Percentiles rank a stretch among this genome's conserved stretches.
Conservation (phyloP, 2,888 invertebrate species). For the Torymus aiolomorphi region DNA sequence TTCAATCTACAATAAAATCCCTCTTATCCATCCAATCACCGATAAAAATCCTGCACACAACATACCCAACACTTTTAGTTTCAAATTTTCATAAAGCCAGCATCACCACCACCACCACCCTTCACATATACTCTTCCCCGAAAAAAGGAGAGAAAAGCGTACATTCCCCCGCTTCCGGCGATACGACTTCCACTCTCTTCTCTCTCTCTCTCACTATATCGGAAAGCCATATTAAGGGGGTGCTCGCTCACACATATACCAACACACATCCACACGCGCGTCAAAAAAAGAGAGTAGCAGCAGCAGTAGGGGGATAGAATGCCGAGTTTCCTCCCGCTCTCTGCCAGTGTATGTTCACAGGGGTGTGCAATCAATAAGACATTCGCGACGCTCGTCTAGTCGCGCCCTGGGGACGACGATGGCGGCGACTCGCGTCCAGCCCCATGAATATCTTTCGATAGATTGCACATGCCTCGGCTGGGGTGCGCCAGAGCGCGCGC, state of each 20-base stretch:
- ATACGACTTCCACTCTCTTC: slow-evolving; percentile 33
- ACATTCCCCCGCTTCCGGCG: slow-evolving; percentile 19
- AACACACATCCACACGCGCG: slow-evolving; percentile 1
- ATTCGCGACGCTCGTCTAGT: slow-evolving; percentile 71
- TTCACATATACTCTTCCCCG: no score
- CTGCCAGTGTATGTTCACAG: background rate
- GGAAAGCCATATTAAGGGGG: no score
- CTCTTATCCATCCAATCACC: no score
- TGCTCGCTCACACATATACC: background rate
- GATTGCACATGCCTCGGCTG: slow-evolving; percentile 73
- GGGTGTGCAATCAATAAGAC: slow-evolving; percentile 74
- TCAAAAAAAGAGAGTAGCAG: background rate
- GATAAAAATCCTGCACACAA: no score
- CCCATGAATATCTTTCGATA: slow-evolving; percentile 76
- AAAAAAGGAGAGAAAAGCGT: no score
- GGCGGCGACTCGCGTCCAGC: slow-evolving; percentile 53
- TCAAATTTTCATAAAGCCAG: no score
- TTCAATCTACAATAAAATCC: no score
- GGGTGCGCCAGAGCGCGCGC: slow-evolving; percentile 65
- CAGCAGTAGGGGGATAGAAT: no score
- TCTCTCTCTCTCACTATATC: background rate
- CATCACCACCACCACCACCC: no score
- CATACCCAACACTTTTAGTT: no score
- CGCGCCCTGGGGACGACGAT: background rate
- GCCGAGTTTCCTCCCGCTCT: background rate